Conservation (phyloP, 2,888 invertebrate genomes). For the Gortyna flavago region DNA sequence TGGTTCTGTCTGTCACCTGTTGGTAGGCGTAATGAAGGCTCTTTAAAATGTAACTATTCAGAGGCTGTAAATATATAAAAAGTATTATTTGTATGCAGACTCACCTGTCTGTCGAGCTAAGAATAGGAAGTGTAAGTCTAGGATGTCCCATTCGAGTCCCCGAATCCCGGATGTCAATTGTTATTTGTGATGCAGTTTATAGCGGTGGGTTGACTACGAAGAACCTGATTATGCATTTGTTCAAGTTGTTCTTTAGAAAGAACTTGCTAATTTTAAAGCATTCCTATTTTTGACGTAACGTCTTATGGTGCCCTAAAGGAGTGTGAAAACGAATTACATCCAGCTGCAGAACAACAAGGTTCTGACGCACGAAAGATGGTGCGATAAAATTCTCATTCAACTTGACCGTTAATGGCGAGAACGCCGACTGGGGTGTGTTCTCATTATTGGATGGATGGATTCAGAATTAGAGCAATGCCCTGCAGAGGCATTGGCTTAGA, state of each 20-base stretch:
- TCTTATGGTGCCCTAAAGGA: background rate
- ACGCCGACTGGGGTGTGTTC: slow-evolving; percentile 15
- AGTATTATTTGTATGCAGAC: slow-evolving; percentile 8
- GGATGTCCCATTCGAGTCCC: slow-evolving; percentile 34
- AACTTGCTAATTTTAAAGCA: background rate
- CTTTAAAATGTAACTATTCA: slow-evolving; percentile 58
- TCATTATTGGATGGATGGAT: background rate
- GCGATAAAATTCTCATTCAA: slow-evolving; percentile 38
- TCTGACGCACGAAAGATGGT: slow-evolving; percentile 32
- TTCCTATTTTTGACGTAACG: background rate
- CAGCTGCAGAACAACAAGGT: background rate
- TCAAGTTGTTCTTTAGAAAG: background rate
- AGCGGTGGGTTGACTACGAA: slow-evolving; percentile 18
- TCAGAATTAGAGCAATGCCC: background rate
- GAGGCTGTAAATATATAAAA: slow-evolving; percentile 49
- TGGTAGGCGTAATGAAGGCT: slow-evolving; percentile 76
- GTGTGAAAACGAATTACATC: background rate
- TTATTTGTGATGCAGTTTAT: slow-evolving; percentile 36
- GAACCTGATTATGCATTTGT: slow-evolving; percentile 13
- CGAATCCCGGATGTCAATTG: slow-evolving; percentile 39
- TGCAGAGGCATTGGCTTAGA: background rate
- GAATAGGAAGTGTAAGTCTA: slow-evolving; percentile 33
- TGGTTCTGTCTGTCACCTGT: slow-evolving; percentile 68
- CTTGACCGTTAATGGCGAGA: slow-evolving; percentile 9
- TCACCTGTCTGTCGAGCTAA: background rate